Evolutionary conservation across 2,113 vertebrate genomes (phyloP).

Genomic region (Coreoperca whiteheadi): DNA sequence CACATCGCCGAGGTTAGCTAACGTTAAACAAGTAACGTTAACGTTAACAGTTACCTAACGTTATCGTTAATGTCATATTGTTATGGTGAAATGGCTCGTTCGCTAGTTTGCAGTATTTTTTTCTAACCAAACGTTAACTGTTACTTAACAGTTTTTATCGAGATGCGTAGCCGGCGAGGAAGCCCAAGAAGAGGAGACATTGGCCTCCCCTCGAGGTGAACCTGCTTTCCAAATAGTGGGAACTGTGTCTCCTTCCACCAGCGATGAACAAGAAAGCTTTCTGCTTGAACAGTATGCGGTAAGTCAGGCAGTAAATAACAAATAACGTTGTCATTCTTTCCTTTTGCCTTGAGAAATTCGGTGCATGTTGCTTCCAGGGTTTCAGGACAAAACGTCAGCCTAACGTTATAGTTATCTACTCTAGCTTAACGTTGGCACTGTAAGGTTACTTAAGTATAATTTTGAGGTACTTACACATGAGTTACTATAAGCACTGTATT

Average conservation of each 20-base stretch:
- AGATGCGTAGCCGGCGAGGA: conserved; percentile 77
- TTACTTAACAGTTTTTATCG: conserved; percentile 87
- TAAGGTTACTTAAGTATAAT: too few species aligned
- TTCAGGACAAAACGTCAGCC: not conserved
- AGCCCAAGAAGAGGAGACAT: conserved; percentile 67
- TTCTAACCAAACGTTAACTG: too few species aligned
- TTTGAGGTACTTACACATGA: not conserved
- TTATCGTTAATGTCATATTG: not conserved
- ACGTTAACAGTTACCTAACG: too few species aligned
- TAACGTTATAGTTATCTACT: too few species aligned
- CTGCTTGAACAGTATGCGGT: conserved; percentile 86
- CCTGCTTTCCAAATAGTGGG: conserved; percentile 88
- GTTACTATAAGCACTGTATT: not conserved
- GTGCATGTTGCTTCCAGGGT: not conserved
- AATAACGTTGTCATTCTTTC: not conserved
- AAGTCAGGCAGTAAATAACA: conserved; percentile 50
- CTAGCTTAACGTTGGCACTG: too few species aligned
- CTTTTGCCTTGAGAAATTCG: not conserved
- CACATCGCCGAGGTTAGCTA: conserved; percentile 87
- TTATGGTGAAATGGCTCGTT: not conserved
- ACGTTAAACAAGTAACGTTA: too few species aligned
- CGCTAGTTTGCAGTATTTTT: not conserved
- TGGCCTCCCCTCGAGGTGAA: not conserved
- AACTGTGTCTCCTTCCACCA: conserved; percentile 75
- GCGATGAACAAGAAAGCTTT: conserved; percentile 63